Base-by-base conservation (phyloP, 2,888 invertebrate species). In the Lordiphosa andalusiaca region DNA sequence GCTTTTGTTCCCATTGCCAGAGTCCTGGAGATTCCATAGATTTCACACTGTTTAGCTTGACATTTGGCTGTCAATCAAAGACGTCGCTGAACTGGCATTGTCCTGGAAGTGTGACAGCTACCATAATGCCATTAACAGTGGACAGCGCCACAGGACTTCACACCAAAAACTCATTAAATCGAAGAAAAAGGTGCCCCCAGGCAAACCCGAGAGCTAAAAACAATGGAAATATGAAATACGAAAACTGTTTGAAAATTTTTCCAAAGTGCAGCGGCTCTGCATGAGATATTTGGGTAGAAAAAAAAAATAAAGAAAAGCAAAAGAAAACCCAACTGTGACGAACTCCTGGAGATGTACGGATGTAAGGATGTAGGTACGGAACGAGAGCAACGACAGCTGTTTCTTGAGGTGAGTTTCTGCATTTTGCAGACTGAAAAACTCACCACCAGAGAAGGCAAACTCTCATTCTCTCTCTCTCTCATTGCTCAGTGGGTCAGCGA, bases 41-140 rank as follows among this genome's bases (percentile, higher is more conserved):
- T 77, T 77, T 77, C 82, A 77, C 75, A 77, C 77, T 75, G 78
- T 77, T 77, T 75, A 73, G 76, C 82, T 77, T 81, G 82, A 77
- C 76, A 81, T 77, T 77, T 77, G 82, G 66, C 76, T 77, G 76
- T 77, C 76, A 77, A 77, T 77, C 76, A 77, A 68, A 44, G 67
- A 60, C 42, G 47, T 30, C 30, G 56, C 49, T 47, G 42, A 61
- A 30, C 40, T 40, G 73, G 69, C 73, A 76, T 59, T 73, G 76
- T 73, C 47, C 72, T 54, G 58, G 58, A 58, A 50, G 71, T 75
- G 53, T 71, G 80, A 73, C 69, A 66, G 68, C 77, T 81, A 74
- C 81, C 73, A 69, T 82, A 82, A 82, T 75, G 57, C 78, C 69
- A 73, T 82, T 64, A 71, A 19, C 49, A 63, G 63, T 39, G 71